Evolutionary conservation across 1,140 invertebrate genomes (phyloP), one percentile per base, ranked within the genome.

Genomic region (Drosophila leontia): DNA sequence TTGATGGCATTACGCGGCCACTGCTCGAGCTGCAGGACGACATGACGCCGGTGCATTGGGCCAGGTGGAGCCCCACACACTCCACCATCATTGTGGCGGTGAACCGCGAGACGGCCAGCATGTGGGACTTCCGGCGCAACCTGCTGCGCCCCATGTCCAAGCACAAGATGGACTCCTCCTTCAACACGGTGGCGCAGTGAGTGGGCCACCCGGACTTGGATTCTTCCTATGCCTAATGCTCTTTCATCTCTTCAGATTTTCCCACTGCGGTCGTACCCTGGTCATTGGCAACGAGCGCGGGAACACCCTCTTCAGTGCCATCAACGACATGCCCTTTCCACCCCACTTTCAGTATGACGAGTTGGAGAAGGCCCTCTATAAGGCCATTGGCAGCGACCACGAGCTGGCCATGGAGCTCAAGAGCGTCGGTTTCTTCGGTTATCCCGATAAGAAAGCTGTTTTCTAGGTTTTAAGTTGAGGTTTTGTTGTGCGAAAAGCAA

Each of bases 41-140:
- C 8, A 94, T 93, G 93, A 92, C 93, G 0, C 94, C 95, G 3
- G 94, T 97, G 0, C 94, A 94, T 78, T 95, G 95, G 71, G 95
- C 96, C n/a, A 94, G 94, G 0, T 98, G 97, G 95, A 95, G 96
- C 78, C 97, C 97, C 0, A 95, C 95, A 7, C 96, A 97, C 78
- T 96, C 97, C 0, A 97, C 97, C 0, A 95, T 98, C 1, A 94
- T 98, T 50, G 96, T 96, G 3, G 95, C 95, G 4, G 94, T 96
- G 0, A 96, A 95, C 50, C 95, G 95, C 0, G 95, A 96, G 75
- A 94, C 94, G 4, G 94, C 96, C 3, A 94, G 94, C 29, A 93
- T 97, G 41, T 97, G 96, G 96, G 95, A 97, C 80, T 93, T 97
- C 2, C 94, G 94, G 13, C 93, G 95, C 7, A 96, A 95, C 70